Percentiles rank a stretch among this genome's conserved stretches.
phyloP scores from a whole-genome alignment of 2,888 invertebrate species.

The Drosophila nigricruria region DNA sequence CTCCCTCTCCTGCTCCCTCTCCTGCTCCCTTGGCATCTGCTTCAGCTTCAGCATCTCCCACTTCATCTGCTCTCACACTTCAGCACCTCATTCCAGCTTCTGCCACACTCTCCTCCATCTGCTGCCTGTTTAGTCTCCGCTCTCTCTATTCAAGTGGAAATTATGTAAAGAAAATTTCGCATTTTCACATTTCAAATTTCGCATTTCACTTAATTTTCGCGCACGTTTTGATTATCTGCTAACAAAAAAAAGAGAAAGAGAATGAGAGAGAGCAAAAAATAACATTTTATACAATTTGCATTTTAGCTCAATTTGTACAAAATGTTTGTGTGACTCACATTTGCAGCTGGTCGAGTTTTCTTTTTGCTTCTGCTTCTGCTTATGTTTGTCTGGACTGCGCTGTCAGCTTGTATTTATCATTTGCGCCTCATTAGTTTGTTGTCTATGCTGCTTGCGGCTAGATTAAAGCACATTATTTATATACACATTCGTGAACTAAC shows the following conservation, averaged over 20 bases:
- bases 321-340: constrained; percentile 56
- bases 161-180: constrained; percentile 49
- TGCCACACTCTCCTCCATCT: neutral
- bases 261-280: neutral
- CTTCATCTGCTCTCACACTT: neutral
- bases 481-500: constrained; percentile 19
- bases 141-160: constrained; percentile 62
- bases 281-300: constrained; percentile 63
- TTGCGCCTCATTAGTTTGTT: constrained; percentile 74
- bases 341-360: constrained; percentile 33
- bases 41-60: neutral
- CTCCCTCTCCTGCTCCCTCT: neutral
- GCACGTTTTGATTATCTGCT: constrained; percentile 75
- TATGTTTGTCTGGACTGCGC: constrained; percentile 7
- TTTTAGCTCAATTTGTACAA: constrained; percentile 38
- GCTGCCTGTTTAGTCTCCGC: constrained; percentile 7
- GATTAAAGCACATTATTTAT: constrained; percentile 62
- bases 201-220: constrained; percentile 59
- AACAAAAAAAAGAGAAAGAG: neutral
- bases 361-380: neutral
- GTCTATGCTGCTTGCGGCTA: constrained; percentile 49
- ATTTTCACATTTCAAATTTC: constrained; percentile 24
- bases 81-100: no score
- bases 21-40: neutral
- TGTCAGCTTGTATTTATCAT: constrained; percentile 74